phyloP scores from a whole-genome alignment of 2,113 vertebrate species.

The Ochotona curzoniae region DNA sequence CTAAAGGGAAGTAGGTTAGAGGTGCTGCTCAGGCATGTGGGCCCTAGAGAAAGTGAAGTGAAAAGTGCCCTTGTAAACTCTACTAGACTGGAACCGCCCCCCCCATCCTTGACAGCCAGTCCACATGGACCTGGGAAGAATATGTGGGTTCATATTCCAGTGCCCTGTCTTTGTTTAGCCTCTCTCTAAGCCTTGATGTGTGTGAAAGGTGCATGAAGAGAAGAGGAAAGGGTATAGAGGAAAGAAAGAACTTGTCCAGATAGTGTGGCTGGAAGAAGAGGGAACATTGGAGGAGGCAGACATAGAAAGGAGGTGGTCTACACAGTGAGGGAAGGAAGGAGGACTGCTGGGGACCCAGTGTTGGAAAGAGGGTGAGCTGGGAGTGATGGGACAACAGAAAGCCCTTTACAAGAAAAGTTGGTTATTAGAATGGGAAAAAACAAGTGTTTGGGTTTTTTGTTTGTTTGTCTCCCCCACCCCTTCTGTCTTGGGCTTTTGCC shows the following conservation, averaged over 20 bases:
- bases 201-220: neutral
- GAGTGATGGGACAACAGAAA: neutral
- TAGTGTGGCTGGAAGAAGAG: neutral
- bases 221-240: neutral
- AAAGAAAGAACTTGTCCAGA: neutral
- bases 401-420: slow-evolving; percentile 24
- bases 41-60: too few relatives aligned
- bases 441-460: neutral
- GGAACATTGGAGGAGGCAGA: neutral
- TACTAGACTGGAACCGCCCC: too few relatives aligned
- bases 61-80: too few relatives aligned
- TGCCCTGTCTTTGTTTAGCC: neutral
- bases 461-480: neutral
- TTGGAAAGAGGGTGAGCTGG: neutral
- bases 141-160: neutral
- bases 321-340: neutral
- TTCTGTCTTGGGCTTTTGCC: neutral
- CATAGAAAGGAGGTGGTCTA: neutral
- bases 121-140: neutral
- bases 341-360: neutral
- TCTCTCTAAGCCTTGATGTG: neutral
- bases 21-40: neutral
- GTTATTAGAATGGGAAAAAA: neutral
- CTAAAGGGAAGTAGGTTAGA: neutral
- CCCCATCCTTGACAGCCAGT: too few relatives aligned